A percentile compares a stretch with the other conserved stretches of the same genome.
Conservation (phyloP, 2,113 vertebrate species). For the Rattus norvegicus region DNA sequence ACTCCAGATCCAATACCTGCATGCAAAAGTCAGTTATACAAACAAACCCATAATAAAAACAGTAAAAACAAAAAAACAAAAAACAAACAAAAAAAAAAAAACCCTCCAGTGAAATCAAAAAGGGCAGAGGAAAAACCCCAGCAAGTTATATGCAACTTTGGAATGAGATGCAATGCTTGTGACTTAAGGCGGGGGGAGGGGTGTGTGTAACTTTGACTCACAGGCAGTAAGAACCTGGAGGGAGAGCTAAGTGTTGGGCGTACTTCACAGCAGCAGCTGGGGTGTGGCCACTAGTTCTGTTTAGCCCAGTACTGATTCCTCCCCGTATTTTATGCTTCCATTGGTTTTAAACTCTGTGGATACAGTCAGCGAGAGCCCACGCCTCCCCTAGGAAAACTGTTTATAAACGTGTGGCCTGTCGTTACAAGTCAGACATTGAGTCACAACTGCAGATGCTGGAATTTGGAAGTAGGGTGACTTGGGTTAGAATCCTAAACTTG, state of each 20-base stretch:
- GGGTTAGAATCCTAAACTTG: slow-evolving; percentile 3
- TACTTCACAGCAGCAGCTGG: not conserved
- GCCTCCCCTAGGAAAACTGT: not conserved
- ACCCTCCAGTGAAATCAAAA: slow-evolving; percentile 22
- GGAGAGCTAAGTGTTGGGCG: not conserved
- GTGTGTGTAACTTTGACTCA: slow-evolving; percentile 5
- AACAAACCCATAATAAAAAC: slow-evolving; percentile 33
- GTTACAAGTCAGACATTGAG: not conserved
- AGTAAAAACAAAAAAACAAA: not conserved
- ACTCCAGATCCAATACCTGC: slow-evolving; percentile 93
- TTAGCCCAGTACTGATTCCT: not conserved
- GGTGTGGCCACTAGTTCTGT: not conserved
- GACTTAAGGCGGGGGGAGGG: not conserved
- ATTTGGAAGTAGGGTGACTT: slow-evolving; percentile 10
- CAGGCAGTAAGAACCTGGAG: not conserved
- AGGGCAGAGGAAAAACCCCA: not conserved
- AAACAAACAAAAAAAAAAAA: slow-evolving; percentile 27
- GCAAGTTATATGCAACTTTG: slow-evolving; percentile 31
- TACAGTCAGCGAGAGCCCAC: not conserved
- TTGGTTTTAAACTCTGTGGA: not conserved
- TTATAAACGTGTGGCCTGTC: not conserved
- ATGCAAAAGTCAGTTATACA: slow-evolving; percentile 29
- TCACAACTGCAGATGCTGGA: not conserved
- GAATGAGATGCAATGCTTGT: slow-evolving; percentile 9
- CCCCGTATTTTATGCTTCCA: not conserved